Conservation (phyloP, 2,888 invertebrate genomes). For the Pachydiplax longipennis region DNA sequence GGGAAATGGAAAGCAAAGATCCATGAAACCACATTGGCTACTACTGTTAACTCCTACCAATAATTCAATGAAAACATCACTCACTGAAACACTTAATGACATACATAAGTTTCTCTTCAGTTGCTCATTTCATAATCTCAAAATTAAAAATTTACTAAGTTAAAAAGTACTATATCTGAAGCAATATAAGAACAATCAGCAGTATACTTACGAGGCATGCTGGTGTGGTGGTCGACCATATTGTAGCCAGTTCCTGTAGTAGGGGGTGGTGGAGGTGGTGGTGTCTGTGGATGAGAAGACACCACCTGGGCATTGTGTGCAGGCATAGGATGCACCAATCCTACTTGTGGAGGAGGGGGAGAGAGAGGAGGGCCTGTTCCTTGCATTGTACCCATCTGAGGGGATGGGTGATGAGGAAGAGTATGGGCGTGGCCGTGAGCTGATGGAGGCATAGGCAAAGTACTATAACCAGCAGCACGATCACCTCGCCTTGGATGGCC, state of each 20-base stretch:
- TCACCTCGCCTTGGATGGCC: conserved; percentile 73
- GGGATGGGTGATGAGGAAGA: conserved; percentile 54
- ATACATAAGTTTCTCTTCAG: no score
- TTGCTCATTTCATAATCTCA: no score
- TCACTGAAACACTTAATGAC: no score
- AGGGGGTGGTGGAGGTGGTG: conserved; percentile 72
- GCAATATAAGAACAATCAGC: not conserved
- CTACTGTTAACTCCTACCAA: no score
- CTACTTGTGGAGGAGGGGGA: conserved; percentile 65
- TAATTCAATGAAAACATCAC: no score
- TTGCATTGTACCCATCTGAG: conserved; percentile 49
- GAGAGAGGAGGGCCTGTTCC: conserved; percentile 51
- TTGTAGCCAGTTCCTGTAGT: conserved; percentile 39
- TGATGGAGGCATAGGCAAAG: conserved; percentile 74
- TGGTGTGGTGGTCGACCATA: conserved; percentile 65
- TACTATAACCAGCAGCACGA: conserved; percentile 84
- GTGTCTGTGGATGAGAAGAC: conserved; percentile 69
- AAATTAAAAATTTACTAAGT: no score
- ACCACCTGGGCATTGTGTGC: conserved; percentile 52
- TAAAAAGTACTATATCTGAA: no score
- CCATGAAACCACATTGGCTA: no score
- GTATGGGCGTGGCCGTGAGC: conserved; percentile 53
- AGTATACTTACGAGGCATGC: conserved; percentile 81
- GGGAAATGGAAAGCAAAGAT: no score
- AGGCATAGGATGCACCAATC: conserved; percentile 84